These are phyloP conservation scores for Cerceris ruficornis DNA, from an alignment of 2,888 invertebrate species.

Conservation along the genomic window DNA sequence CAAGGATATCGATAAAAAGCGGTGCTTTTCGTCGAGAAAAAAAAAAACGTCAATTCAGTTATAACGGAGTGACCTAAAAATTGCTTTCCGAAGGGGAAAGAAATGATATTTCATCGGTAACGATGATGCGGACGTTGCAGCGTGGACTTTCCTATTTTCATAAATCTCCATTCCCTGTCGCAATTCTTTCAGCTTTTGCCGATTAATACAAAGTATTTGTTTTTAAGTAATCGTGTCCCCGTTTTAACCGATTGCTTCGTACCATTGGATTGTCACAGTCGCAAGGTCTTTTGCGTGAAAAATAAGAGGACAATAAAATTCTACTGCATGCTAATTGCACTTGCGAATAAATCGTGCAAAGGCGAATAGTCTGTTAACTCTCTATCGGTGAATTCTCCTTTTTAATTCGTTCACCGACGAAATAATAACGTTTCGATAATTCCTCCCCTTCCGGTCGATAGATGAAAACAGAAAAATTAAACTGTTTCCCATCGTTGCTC, in stretches of 20 bases:
- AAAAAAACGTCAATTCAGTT: conserved; percentile 13
- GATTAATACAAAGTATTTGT: neutral
- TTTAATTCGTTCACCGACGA: no score
- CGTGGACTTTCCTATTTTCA: neutral
- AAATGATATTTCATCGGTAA: conserved; percentile 28
- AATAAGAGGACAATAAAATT: neutral
- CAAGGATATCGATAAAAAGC: no score
- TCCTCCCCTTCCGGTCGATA: no score
- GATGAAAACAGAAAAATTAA: no score
- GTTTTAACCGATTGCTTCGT: neutral
- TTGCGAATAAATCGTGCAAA: no score
- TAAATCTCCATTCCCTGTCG: neutral
- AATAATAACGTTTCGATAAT: no score
- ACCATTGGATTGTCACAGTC: neutral
- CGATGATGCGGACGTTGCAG: neutral
- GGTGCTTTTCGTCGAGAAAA: no score
- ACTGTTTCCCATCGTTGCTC: no score
- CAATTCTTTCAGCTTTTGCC: neutral
- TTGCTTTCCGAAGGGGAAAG: neutral
- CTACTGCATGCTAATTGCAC: no score
- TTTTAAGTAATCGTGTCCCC: neutral
- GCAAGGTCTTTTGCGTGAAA: neutral
- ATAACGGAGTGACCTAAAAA: conserved; percentile 23
- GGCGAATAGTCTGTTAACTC: no score
- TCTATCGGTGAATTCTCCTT: no score